Conservation (phyloP, 2,797 vertebrate species). For the Dermochelys coriacea region DNA sequence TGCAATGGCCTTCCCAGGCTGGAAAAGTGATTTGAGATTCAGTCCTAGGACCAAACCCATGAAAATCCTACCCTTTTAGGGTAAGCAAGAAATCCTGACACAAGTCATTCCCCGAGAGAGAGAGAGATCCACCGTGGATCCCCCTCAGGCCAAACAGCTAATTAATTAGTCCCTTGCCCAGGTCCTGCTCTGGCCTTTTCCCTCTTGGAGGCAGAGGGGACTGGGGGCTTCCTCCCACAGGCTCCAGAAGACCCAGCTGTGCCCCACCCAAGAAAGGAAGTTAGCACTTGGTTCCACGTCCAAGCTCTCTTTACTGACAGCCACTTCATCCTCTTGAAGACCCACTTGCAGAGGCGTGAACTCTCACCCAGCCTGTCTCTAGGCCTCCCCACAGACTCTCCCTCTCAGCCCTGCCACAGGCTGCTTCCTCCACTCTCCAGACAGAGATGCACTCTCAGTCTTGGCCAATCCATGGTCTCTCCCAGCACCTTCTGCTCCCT, state of each 20-base stretch:
- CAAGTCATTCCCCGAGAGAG: neutral
- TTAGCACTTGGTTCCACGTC: neutral
- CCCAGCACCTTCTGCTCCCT: neutral
- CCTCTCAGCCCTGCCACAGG: neutral
- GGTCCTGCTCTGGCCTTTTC: neutral
- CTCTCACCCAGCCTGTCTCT: no score
- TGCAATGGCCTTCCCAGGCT: neutral
- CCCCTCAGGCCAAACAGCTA: neutral
- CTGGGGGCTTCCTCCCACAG: no score
- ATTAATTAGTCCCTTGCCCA: fast-evolving
- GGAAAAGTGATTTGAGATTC: neutral
- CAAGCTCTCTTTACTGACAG: neutral
- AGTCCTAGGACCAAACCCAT: neutral
- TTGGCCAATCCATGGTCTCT: neutral
- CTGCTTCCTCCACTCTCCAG: neutral
- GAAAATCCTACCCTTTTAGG: fast-evolving
- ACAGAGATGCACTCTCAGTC: neutral
- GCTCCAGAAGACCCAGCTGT: neutral
- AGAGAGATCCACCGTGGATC: neutral
- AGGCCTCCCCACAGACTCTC: neutral
- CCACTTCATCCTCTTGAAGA: neutral
- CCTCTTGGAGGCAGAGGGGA: neutral
- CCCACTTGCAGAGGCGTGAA: no score
- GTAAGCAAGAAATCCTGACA: neutral
- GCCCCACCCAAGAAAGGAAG: neutral